These are phyloP conservation scores for Battus philenor DNA, from an alignment of 1,140 invertebrate genomes.

Conservation along the genomic window DNA sequence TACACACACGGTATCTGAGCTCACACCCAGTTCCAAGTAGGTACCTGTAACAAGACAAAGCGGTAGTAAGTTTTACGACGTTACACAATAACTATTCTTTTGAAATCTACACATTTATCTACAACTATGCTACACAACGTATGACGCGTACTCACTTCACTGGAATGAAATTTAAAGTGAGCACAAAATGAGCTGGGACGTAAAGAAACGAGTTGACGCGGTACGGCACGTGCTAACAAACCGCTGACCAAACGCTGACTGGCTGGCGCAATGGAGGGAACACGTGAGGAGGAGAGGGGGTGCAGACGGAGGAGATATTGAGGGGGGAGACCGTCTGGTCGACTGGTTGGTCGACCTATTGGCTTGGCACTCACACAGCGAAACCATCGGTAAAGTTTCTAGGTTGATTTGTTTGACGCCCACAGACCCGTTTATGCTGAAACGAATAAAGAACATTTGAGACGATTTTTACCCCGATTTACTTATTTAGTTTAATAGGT, in stretches of 20 bases:
- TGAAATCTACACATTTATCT: background rate
- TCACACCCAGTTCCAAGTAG: constrained; percentile 70
- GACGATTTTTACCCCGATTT: constrained; percentile 6
- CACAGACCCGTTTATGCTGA: constrained; percentile 22
- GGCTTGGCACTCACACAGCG: constrained; percentile 57
- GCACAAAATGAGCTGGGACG: constrained; percentile 59
- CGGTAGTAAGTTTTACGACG: constrained; percentile 49
- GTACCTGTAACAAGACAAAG: constrained; percentile 74
- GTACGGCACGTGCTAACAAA: constrained; percentile 27
- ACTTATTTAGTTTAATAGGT: background rate
- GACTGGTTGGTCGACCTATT: constrained; percentile 73
- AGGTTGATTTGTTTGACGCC: constrained; percentile 49
- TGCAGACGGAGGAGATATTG: constrained; percentile 58
- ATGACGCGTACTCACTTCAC: constrained; percentile 41
- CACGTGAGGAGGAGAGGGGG: constrained; percentile 41
- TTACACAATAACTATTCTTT: constrained; percentile 15
- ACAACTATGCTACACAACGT: constrained; percentile 22
- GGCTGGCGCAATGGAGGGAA: constrained; percentile 50
- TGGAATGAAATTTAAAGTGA: constrained; percentile 38
- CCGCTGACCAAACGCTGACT: constrained; percentile 56
- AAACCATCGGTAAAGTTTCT: constrained; percentile 52
- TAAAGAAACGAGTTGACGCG: constrained; percentile 41
- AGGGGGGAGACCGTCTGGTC: constrained; percentile 68
- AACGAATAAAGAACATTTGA: constrained; percentile 11
- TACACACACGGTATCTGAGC: constrained; percentile 66